phyloP scores from a whole-genome alignment of 1,140 invertebrate genomes.

The Penaeus japonicus region DNA sequence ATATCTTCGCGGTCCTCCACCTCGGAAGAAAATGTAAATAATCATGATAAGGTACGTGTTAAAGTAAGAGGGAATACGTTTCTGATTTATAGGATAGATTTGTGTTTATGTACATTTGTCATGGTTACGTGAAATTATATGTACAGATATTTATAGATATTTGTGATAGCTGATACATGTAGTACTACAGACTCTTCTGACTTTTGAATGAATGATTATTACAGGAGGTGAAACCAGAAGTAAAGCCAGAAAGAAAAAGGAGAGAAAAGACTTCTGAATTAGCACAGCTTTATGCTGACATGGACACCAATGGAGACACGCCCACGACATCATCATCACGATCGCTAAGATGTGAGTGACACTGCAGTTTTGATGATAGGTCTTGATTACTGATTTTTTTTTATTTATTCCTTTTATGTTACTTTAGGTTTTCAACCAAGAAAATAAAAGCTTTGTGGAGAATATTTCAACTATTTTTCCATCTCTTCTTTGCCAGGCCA shows the following conservation, averaged over 20 bases:
- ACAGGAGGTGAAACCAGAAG: slow-evolving; percentile 47
- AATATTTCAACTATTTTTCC: neutral
- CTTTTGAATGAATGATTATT: neutral
- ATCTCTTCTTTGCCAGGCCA: slow-evolving; percentile 62
- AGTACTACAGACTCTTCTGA: too few relatives aligned
- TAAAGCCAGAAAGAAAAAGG: slow-evolving; percentile 47
- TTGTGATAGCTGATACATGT: too few relatives aligned
- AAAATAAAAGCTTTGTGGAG: too few relatives aligned
- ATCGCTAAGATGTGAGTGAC: slow-evolving; percentile 46
- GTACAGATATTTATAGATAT: neutral
- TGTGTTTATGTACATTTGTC: neutral
- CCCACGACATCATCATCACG: slow-evolving; percentile 35
- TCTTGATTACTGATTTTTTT: neutral
- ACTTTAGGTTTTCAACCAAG: too few relatives aligned
- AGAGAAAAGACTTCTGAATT: slow-evolving; percentile 49
- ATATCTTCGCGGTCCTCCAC: slow-evolving; percentile 52
- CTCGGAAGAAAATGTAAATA: slow-evolving; percentile 61
- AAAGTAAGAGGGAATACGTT: slow-evolving; percentile 59
- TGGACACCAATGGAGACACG: slow-evolving; percentile 49
- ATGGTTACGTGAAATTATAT: neutral
- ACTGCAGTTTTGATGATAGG: neutral
- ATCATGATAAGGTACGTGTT: slow-evolving; percentile 56
- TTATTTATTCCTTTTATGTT: neutral
- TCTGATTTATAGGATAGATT: slow-evolving; percentile 60
- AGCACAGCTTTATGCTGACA: slow-evolving; percentile 46